Evolutionary conservation across 2,888 invertebrate genomes (phyloP).

Genomic region (Euplagia quadripunctaria): DNA sequence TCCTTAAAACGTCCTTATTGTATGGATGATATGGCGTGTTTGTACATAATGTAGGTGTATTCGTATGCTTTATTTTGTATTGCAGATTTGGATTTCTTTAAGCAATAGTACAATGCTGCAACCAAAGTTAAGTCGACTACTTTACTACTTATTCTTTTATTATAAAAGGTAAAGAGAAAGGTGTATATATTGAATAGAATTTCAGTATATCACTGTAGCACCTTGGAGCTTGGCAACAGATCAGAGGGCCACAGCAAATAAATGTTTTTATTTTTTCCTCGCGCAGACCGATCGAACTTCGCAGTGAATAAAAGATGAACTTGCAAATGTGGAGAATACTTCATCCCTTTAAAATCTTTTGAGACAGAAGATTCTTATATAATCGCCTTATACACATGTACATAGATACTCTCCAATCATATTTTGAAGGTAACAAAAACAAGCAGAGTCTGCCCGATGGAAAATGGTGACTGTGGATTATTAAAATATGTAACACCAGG

Average conservation of each 20-base stretch:
- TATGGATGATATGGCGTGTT: too few species aligned
- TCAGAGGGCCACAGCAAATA: conserved; percentile 53
- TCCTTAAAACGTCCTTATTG: too few species aligned
- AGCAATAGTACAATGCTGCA: too few species aligned
- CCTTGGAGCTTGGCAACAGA: conserved; percentile 36
- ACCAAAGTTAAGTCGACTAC: too few species aligned
- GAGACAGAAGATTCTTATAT: background rate
- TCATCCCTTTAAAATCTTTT: background rate
- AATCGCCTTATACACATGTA: background rate
- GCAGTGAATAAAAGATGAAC: conserved; percentile 69
- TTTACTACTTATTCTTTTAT: background rate
- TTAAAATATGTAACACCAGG: background rate
- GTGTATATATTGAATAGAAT: background rate
- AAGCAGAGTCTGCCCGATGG: background rate
- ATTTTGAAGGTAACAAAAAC: background rate
- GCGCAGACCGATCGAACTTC: conserved; percentile 49
- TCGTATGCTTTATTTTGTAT: too few species aligned
- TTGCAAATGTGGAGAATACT: conserved; percentile 57
- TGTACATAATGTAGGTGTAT: too few species aligned
- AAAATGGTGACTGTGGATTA: background rate
- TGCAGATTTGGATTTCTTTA: too few species aligned
- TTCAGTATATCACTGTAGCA: background rate
- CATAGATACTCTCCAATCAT: background rate
- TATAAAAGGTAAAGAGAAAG: background rate
- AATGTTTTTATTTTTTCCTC: conserved; percentile 61